Conservation (phyloP, 2,797 vertebrate genomes). For the Lepidocolaptes lacrymiger region DNA sequence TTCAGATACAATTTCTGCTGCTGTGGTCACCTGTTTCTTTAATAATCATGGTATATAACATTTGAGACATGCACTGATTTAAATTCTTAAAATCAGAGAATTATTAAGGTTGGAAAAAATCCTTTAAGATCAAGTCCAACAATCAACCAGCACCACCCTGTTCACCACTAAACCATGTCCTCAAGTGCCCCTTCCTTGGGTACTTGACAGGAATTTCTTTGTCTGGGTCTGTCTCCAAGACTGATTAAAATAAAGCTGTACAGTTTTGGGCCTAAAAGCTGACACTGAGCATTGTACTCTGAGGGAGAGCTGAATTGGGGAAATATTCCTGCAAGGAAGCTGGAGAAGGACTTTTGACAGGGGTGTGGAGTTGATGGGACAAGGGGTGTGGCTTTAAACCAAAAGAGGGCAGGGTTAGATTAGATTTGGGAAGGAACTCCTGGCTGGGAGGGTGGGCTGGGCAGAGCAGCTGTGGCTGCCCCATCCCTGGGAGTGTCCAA, state of each 20-base stretch:
- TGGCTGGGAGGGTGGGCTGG: accelerated
- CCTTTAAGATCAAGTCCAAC: neutral
- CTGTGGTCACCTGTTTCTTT: neutral
- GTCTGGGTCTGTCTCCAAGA: neutral
- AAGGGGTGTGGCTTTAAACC: neutral
- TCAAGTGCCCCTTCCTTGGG: neutral
- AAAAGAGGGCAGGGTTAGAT: neutral
- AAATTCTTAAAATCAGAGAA: neutral
- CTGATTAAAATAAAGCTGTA: neutral
- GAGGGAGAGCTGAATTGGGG: neutral
- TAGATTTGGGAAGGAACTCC: neutral
- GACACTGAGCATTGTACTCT: neutral
- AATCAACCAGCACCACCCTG: neutral
- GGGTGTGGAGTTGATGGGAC: too few species aligned
- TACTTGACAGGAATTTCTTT: neutral
- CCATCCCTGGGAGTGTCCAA: neutral
- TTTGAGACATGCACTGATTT: neutral
- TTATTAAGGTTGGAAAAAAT: neutral
- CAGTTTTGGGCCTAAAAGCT: neutral
- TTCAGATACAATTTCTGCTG: neutral
- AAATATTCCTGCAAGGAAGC: neutral
- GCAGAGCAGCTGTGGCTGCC: neutral
- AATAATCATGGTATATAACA: neutral
- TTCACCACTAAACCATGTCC: neutral
- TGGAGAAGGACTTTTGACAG: neutral